These are phyloP conservation scores for Fulica atra DNA, from an alignment of 2,113 vertebrate species.

Conservation along the genomic window DNA sequence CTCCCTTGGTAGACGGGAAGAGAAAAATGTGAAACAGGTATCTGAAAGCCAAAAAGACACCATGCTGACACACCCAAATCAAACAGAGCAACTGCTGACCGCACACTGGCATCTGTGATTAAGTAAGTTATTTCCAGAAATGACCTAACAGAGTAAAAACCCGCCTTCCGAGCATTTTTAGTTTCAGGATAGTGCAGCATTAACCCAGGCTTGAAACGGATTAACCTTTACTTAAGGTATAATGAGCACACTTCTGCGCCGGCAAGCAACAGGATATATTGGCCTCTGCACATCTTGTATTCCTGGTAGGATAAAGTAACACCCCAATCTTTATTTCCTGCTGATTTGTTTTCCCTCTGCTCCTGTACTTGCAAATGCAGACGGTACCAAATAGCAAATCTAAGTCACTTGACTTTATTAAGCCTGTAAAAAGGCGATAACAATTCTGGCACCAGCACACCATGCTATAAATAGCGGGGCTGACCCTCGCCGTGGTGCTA, in stretches of 20 bases:
- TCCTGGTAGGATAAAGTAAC: slow-evolving; percentile 45
- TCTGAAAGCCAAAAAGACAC: background rate
- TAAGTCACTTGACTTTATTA: slow-evolving; percentile 36
- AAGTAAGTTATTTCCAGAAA: slow-evolving; percentile 20
- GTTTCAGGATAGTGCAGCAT: background rate
- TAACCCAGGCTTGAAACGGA: slow-evolving; percentile 40
- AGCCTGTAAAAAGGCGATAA: slow-evolving; percentile 46
- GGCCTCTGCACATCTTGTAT: background rate
- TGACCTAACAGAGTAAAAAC: background rate
- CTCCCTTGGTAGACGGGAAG: background rate
- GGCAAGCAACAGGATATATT: slow-evolving; percentile 28
- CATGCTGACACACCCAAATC: background rate
- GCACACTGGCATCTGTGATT: background rate
- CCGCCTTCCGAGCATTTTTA: background rate
- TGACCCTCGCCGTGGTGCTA: background rate
- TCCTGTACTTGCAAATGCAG: slow-evolving; percentile 5
- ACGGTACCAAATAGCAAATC: background rate
- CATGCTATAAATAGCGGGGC: background rate
- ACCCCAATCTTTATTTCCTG: slow-evolving; percentile 33
- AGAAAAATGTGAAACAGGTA: background rate
- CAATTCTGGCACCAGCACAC: background rate
- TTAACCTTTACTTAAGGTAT: slow-evolving; percentile 41
- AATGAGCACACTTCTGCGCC: background rate
- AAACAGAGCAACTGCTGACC: background rate
- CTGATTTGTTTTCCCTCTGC: slow-evolving; percentile 14